Base-by-base conservation (phyloP, 1,140 invertebrate species). In the Odontomachus brunneus region DNA sequence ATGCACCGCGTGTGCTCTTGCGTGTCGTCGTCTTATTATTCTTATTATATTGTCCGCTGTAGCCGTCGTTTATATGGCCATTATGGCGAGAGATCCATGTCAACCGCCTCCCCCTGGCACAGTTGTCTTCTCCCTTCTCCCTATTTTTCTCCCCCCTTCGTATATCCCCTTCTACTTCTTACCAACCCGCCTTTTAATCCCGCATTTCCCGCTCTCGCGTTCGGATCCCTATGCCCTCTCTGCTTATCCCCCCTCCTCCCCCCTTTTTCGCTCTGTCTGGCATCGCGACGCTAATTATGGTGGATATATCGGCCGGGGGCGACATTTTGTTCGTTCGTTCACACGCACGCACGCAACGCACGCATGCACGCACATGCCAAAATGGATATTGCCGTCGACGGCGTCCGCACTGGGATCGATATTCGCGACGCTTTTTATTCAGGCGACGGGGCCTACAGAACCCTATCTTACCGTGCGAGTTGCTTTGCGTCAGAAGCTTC, bases 301-400 rank as follows among this genome's bases (percentile, higher is more conserved):
- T 93, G 91, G 92, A 87, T 88, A 33, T 69, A 48, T 87, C 69
- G 76, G 85, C 65, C 82, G 87, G 9, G 88, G 92, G 91, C 92
- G 93, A 93, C 93, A 94, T 93, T 94, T 94, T 94, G 93, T 94
- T 93, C 89, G 72, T 92, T 92, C 72, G 19, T 33, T 5, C 29
- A 22, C 62, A 62, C 5, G 60, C 26, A 63, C 29, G 17, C 29
- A 63, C 71, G 19, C 59, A 33, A 63, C 71, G 19, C 44, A 33
- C 60, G 26, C 60, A 33, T 33, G 75, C 57, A 53, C 84, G 82
- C 67, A 65, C 75, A 88, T 75, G 82, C 72, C 89, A 93, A 92
- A 88, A 93, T 92, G 91, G 91, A 92, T 33, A 71, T 91, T 89
- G 82, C 84, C 57, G 71, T 17, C 48, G 53, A 44, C 38, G 29